Base-by-base conservation (phyloP, 2,113 vertebrate genomes). In the Catagonus wagneri region DNA sequence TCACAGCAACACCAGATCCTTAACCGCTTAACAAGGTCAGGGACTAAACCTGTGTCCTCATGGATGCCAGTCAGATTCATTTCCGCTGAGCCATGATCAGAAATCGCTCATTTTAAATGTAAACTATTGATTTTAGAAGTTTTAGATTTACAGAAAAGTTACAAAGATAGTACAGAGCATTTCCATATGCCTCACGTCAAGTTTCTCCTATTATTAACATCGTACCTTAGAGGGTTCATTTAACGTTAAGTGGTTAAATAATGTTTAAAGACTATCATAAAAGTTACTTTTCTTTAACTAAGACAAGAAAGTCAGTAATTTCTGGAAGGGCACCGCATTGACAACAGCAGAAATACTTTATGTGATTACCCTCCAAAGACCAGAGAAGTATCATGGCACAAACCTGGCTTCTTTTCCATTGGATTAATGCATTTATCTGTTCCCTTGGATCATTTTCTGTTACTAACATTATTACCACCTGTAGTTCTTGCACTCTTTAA, bases 211-310 rank as follows among this genome's bases (percentile, higher is more conserved):
- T n/a, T n/a, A 34, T 50, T 56, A 75, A 39, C 15, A 50, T 50
- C 9, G 71, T 50, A 74, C 7, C 7, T 29, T 23, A 23, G 25
- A 39, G 17, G 44, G 44, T 52, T 52, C 61, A 32, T 54, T 93
- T 95, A 56, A 75, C n/a, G 69, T 63, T 66, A 90, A 93, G 56
- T 27, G 1, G 68, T 34, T 36, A 92, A 95, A n/a, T 83, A 3
- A 10, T 91, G 54, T 88, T 83, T 81, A 74, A 90, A 83, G 52
- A 44, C 22, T 1, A 7, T 69, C 60, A 69, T 61, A 25, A 61
- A 44, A 44, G 16, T 83, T 22, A 65, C 14, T 27, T 89, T 63
- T 58, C 29, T 79, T 85, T 81, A 66, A 29, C 68, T 83, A 52
- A 85, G 39, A 54, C 7, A 58, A 36, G 89, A 94, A 75, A 58